These are phyloP conservation scores for Novumbra hubbsi DNA, from an alignment of 2,797 vertebrate genomes.

Conservation along the genomic window DNA sequence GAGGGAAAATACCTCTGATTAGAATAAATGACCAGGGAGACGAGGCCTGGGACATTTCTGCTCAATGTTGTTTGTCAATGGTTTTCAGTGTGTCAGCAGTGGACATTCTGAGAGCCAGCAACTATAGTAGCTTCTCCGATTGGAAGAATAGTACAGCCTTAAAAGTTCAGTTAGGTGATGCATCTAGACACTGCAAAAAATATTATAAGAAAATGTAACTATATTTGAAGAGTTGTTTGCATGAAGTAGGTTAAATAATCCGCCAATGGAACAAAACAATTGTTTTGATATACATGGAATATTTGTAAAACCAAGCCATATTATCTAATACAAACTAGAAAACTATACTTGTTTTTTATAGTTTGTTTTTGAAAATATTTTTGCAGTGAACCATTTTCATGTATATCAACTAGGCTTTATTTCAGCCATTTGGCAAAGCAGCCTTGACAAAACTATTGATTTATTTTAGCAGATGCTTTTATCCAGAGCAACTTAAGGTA, in stretches of 20 bases:
- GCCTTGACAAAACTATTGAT: not conserved
- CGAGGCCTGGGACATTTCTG: not conserved
- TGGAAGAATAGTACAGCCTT: not conserved
- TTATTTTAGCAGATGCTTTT: too few relatives aligned
- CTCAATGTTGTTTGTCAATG: not conserved
- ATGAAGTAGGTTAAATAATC: too few relatives aligned
- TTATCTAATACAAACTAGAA: too few relatives aligned
- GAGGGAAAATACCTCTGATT: slow-evolving; percentile 24
- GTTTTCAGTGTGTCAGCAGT: slow-evolving; percentile 3
- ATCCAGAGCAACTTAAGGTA: too few relatives aligned
- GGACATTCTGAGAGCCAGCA: not conserved
- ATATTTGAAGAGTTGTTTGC: too few relatives aligned
- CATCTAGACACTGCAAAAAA: too few relatives aligned
- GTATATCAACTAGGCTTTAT: not conserved
- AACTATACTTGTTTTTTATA: too few relatives aligned
- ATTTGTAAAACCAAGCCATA: too few relatives aligned
- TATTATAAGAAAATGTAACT: too few relatives aligned
- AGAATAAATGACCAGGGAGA: not conserved
- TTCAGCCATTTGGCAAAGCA: not conserved
- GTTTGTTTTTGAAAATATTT: too few relatives aligned
- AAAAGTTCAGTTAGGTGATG: not conserved
- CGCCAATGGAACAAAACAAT: too few relatives aligned
- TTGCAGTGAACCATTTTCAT: not conserved
- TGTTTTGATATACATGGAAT: too few relatives aligned
- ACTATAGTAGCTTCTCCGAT: not conserved